Percentiles rank a stretch among this genome's conserved stretches.
These are phyloP conservation scores for Clivina fossor DNA, from an alignment of 2,888 invertebrate genomes.

Conservation along the genomic window DNA sequence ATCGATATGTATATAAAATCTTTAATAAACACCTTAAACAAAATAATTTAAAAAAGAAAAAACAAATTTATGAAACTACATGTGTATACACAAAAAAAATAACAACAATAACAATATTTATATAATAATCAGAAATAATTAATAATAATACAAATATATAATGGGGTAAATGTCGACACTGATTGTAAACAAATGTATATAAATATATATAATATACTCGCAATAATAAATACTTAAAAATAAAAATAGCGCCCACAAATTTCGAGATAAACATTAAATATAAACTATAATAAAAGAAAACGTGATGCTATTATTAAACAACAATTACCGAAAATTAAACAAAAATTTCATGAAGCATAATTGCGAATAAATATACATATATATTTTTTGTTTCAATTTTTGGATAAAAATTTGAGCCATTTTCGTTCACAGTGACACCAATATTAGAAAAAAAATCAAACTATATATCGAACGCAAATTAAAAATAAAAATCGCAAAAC, in stretches of 20 bases:
- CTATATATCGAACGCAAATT: no score
- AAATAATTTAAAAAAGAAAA: constrained; percentile 7
- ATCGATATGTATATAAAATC: constrained; percentile 30
- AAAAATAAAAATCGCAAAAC: no score
- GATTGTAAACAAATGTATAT: constrained; percentile 15
- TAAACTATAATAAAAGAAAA: no score
- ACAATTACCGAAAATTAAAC: no score
- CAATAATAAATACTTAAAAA: constrained; percentile 29
- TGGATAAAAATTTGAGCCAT: no score
- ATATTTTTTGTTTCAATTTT: no score
- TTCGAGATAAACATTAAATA: constrained; percentile 6
- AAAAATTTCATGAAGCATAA: no score
- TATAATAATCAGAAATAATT: constrained; percentile 8
- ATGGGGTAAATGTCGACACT: constrained; percentile 14
- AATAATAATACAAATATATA: constrained; percentile 16
- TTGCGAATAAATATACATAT: no score
- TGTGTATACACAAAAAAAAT: neutral
- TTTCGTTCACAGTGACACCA: no score
- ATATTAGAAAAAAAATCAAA: no score
- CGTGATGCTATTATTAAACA: no score
- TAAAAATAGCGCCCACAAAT: constrained; percentile 9
- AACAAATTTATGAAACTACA: constrained; percentile 2
- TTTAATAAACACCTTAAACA: constrained; percentile 20
- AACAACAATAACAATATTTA: constrained; percentile 10
- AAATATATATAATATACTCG: constrained; percentile 25